phyloP scores from a whole-genome alignment of 2,113 vertebrate genomes.

The Colossoma macropomum region DNA sequence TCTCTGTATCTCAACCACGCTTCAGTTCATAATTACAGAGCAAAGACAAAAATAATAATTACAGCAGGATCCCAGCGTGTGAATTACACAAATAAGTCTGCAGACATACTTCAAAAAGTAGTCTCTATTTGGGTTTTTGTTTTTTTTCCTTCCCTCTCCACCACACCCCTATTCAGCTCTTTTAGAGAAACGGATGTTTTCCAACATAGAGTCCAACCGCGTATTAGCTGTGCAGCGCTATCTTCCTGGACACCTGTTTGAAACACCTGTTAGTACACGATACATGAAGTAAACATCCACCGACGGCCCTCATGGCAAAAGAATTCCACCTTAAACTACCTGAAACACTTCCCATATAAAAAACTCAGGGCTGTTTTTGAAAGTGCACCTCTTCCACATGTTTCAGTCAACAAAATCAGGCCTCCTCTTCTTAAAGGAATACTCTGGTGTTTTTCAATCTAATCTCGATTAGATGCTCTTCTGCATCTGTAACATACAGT shows the following conservation, averaged over 20 bases:
- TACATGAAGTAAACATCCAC: constrained; percentile 36
- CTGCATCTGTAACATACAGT: too few relatives aligned
- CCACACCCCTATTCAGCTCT: neutral
- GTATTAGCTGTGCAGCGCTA: neutral
- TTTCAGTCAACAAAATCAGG: too few relatives aligned
- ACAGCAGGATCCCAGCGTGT: neutral
- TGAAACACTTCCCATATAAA: too few relatives aligned
- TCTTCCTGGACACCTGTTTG: constrained; percentile 76
- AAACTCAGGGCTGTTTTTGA: too few relatives aligned
- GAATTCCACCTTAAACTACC: too few relatives aligned
- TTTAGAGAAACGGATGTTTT: constrained; percentile 43
- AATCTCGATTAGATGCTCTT: too few relatives aligned
- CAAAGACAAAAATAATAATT: neutral
- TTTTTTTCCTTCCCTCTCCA: neutral
- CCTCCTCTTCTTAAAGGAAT: too few relatives aligned
- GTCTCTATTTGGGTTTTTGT: neutral
- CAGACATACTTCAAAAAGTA: neutral
- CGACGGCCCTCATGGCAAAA: neutral
- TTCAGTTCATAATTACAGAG: neutral
- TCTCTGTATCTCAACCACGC: too few relatives aligned
- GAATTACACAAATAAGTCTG: neutral
- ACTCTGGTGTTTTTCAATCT: too few relatives aligned
- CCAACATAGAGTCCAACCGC: neutral
- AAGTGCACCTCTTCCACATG: too few relatives aligned
- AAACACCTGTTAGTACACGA: constrained; percentile 69